These are phyloP conservation scores for Remorina albescens DNA, from an alignment of 2,797 vertebrate species.

Conservation along the genomic window DNA sequence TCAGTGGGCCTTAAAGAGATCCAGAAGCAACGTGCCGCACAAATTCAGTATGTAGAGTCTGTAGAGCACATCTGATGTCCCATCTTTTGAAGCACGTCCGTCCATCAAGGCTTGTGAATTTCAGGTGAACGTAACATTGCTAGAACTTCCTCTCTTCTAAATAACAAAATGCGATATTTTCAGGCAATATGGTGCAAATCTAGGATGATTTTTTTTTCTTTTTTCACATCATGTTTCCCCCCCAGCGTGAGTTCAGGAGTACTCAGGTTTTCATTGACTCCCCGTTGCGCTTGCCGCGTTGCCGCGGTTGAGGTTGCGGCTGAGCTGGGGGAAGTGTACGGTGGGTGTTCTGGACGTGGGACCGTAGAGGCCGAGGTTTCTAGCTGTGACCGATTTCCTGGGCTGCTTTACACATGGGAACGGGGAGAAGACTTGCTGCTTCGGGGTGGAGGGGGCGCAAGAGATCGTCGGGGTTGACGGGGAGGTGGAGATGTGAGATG, in stretches of 20 bases:
- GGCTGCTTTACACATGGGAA: conserved; percentile 95
- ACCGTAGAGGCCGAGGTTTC: conserved; percentile 96
- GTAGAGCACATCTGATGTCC: neutral
- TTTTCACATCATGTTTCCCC: conserved; percentile 16
- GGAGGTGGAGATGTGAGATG: conserved; percentile 55
- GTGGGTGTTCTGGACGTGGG: conserved; percentile 93
- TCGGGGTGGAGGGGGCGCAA: conserved; percentile 9
- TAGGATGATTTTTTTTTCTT: conserved; percentile 5
- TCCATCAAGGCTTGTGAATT: conserved; percentile 32
- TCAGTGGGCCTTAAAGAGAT: neutral
- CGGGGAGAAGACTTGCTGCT: conserved; percentile 88
- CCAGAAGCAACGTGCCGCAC: neutral
- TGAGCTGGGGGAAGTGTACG: conserved; percentile 96
- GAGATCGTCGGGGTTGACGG: conserved; percentile 49
- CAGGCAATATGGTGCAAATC: conserved; percentile 67
- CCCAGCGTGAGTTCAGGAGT: conserved; percentile 2
- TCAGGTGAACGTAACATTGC: conserved; percentile 20
- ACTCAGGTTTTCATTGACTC: conserved; percentile 76
- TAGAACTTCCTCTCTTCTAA: conserved; percentile 10
- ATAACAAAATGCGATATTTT: conserved; percentile 34
- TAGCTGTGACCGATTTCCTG: conserved; percentile 91
- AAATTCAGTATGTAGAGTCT: neutral
- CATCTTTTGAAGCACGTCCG: conserved; percentile 2
- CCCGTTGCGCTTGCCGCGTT: conserved; percentile 84
- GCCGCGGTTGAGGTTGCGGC: conserved; percentile 86